These are phyloP conservation scores for Pogonomyrmex californicus DNA, from an alignment of 1,140 invertebrate genomes.

Conservation along the genomic window DNA sequence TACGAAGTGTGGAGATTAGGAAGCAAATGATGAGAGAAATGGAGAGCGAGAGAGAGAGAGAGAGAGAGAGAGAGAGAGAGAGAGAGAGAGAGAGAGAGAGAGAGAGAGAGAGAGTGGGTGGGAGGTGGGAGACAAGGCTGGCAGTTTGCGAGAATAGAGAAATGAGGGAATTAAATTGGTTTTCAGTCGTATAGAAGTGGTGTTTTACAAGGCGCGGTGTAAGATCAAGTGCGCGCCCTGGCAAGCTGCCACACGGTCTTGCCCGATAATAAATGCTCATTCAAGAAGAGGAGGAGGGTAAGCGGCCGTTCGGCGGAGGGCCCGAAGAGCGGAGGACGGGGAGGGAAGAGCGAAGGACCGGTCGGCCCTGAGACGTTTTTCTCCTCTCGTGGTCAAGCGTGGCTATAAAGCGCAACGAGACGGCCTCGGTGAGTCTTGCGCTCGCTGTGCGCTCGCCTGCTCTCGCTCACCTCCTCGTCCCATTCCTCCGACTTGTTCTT, in stretches of 20 bases:
- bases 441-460: conserved; percentile 60
- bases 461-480: conserved; percentile 22
- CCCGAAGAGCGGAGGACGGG: conserved; percentile 10
- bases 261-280: conserved; percentile 79
- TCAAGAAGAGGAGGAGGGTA: conserved; percentile 72
- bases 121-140: conserved; percentile 39
- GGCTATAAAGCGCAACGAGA: conserved; percentile 77
- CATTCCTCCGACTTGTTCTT: conserved; percentile 33
- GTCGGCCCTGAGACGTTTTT: conserved; percentile 81
- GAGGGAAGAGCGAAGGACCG: conserved; percentile 64
- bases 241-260: conserved; percentile 76
- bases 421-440: conserved; percentile 75
- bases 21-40: conserved; percentile 17
- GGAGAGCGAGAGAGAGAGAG: conserved; percentile 43
- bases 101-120: conserved; percentile 57
- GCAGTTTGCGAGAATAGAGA: conserved; percentile 64
- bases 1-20: conserved; percentile 22
- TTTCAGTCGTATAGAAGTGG: conserved; percentile 76
- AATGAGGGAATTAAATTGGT: conserved; percentile 80
- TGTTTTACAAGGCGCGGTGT: conserved; percentile 78
- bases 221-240: conserved; percentile 79
- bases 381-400: conserved; percentile 76
- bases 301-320: conserved; percentile 32
- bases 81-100: conserved; percentile 46
- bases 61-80: conserved; percentile 53